Base-by-base conservation (phyloP, 2,888 invertebrate genomes). In the Ypsolopha scabrella region DNA sequence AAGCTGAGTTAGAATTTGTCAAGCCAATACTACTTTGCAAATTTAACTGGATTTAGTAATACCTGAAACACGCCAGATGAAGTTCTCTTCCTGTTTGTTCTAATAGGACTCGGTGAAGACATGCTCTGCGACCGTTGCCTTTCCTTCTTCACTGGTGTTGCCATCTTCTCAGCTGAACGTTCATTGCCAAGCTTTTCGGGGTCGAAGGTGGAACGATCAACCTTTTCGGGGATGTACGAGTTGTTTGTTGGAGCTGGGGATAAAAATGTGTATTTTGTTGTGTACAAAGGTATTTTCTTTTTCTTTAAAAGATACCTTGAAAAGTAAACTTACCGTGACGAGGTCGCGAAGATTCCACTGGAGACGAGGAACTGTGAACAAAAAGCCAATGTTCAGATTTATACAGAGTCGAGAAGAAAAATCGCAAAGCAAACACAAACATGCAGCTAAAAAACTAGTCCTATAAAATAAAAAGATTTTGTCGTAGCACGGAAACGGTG, bases 1-100 rank as follows among this genome's bases (percentile, higher is more conserved):
- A n/a, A 39, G 10, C 10, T 39, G 39, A 39, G 11, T 39, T 24
- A 24, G 39, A 11, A 24, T 24, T 47, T 10, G 35, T 33, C 34
- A 33, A 37, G 13, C 6, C 7, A 43, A 47, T 13, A 51, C 9
- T 11, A 24, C 36, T 24, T 24, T 24, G 24, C 24, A 4, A 24
- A 24, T 24, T 2, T 24, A 24, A 24, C 24, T 24, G 4, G 24
- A 24, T 24, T 24, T 24, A 24, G 24, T 24, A 37, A 11, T 52
- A 79, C 80, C 70, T 77, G 69, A 54, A 80, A 78, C 1, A 76
- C 65, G n/a, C 79, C 80, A 0, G 80, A 81, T 1, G 80, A 79
- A 0, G 78, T 73, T 45, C 81, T 63, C 59, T 81, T 82, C 54
- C 80, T 64, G 9, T n/a, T 54, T 37, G n/a, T 53, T 24, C 39